Conservation (phyloP, 2,888 invertebrate species). For the Busseola fusca region DNA sequence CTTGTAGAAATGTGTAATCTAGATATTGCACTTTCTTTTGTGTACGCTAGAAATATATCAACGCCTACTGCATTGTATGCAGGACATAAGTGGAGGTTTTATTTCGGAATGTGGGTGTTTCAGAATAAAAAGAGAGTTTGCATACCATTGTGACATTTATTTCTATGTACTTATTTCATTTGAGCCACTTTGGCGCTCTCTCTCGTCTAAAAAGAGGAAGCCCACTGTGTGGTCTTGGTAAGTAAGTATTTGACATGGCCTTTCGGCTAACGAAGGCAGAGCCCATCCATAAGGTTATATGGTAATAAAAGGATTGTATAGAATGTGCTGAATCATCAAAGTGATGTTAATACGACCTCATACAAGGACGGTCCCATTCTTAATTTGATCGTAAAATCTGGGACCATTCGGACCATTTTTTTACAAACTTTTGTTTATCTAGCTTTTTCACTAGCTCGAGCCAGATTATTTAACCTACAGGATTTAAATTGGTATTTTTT, state of each 20-base stretch:
- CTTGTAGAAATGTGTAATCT: constrained; percentile 56
- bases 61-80: constrained; percentile 34
- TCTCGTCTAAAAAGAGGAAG: not conserved
- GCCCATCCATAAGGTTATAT: not conserved
- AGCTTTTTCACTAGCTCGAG: not conserved
- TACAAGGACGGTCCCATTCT: not conserved
- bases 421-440: not conserved
- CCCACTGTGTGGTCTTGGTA: not conserved
- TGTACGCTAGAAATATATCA: constrained; percentile 35
- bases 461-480: not conserved
- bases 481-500: not conserved
- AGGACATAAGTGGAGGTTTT: constrained; percentile 24
- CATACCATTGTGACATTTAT: not conserved
- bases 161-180: not conserved
- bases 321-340: constrained; percentile 21
- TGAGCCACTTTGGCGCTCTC: not conserved
- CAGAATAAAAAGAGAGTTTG: not conserved
- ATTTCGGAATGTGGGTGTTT: constrained; percentile 5
- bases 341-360: constrained; percentile 1
- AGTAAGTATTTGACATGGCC: not conserved
- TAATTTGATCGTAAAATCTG: constrained; percentile 7
- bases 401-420: not conserved
- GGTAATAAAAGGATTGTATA: not conserved
- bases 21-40: constrained; percentile 59
- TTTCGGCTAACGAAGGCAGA: not conserved